These are phyloP conservation scores for Apomyelois bistriatella DNA, from an alignment of 2,888 invertebrate genomes.

Conservation along the genomic window DNA sequence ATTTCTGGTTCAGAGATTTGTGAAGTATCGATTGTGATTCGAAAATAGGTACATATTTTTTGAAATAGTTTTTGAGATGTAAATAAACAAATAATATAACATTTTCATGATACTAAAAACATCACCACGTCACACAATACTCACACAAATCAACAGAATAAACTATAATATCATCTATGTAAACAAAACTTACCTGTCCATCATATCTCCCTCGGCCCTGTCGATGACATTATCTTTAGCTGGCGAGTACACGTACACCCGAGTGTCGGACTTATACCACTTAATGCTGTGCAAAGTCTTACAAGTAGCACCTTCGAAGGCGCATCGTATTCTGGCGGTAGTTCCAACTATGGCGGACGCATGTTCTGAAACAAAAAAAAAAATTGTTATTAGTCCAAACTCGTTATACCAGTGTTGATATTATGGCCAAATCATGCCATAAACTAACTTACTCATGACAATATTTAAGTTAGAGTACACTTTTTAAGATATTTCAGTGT, in stretches of 20 bases:
- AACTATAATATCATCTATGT: background rate
- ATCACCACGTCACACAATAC: too few relatives aligned
- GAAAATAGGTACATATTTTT: too few relatives aligned
- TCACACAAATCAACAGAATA: too few relatives aligned
- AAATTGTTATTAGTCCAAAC: background rate
- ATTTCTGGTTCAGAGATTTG: background rate
- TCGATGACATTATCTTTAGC: conserved; percentile 82
- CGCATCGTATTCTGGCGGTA: conserved; percentile 85
- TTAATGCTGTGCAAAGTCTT: conserved; percentile 91
- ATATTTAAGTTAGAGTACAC: too few relatives aligned
- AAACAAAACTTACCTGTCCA: conserved; percentile 81
- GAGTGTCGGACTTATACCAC: conserved; percentile 87
- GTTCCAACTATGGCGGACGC: conserved; percentile 85
- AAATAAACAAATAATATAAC: too few relatives aligned
- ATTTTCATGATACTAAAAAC: too few relatives aligned
- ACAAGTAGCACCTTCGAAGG: conserved; percentile 85
- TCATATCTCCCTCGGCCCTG: conserved; percentile 85
- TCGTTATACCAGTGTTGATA: too few relatives aligned
- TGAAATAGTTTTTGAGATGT: too few relatives aligned
- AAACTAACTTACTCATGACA: too few relatives aligned
- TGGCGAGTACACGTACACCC: conserved; percentile 89
- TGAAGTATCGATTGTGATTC: too few relatives aligned
- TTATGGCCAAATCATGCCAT: too few relatives aligned
- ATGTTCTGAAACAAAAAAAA: conserved; percentile 62
- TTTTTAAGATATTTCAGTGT: too few relatives aligned